Evolutionary conservation across 2,797 vertebrate genomes (phyloP).

Genomic region (Ciconia nigra): DNA sequence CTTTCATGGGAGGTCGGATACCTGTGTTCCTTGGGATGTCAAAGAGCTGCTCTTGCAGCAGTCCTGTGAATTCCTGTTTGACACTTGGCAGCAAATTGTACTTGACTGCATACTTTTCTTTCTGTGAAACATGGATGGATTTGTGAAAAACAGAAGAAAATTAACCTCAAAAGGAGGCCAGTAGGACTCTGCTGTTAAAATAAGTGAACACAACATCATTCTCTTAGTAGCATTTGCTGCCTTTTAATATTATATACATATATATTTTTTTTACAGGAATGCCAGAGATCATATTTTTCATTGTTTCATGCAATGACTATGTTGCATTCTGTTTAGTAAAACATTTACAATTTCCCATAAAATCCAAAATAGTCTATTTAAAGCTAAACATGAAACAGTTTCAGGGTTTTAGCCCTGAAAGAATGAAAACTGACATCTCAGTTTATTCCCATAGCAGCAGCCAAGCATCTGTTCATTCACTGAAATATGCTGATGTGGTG

Average conservation of each 20-base stretch:
- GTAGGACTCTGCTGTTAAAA: background rate
- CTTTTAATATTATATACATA: background rate
- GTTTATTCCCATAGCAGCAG: background rate
- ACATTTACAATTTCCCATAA: background rate
- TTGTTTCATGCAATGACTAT: background rate
- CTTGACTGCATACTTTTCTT: background rate
- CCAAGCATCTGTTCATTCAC: background rate
- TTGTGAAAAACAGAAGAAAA: background rate
- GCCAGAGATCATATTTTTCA: background rate
- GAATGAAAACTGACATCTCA: background rate
- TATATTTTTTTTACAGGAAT: background rate
- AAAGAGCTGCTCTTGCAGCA: background rate
- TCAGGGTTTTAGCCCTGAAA: background rate
- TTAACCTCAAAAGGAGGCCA: background rate
- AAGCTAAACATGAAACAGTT: background rate
- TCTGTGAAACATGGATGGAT: background rate
- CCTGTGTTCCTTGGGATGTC: background rate
- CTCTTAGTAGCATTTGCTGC: background rate
- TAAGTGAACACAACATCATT: background rate
- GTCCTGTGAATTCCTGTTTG: background rate
- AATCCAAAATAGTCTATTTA: background rate
- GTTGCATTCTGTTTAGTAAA: background rate
- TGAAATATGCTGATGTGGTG: background rate
- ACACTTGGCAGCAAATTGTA: background rate
- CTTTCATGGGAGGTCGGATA: accelerated